phyloP scores from a whole-genome alignment of 1,140 invertebrate genomes.

The Cyclina sinensis region DNA sequence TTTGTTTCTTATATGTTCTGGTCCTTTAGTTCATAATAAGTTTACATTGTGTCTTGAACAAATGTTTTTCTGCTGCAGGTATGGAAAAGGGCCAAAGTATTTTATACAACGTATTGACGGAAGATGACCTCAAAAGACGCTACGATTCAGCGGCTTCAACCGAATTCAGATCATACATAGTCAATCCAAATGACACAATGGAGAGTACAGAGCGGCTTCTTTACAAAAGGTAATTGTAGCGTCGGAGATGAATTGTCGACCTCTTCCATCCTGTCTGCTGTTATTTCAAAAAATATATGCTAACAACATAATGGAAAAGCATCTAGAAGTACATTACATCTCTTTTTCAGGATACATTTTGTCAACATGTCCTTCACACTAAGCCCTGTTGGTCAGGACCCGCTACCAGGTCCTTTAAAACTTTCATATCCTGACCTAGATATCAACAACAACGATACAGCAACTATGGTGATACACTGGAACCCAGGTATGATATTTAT shows the following conservation, averaged over 20 bases:
- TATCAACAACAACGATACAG: not conserved
- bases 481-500: conserved; percentile 47
- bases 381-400: conserved; percentile 38
- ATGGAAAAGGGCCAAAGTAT: conserved; percentile 40
- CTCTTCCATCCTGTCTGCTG: too few relatives aligned
- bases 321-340: too few relatives aligned
- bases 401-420: conserved; percentile 17
- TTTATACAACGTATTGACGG: conserved; percentile 19
- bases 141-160: conserved; percentile 41
- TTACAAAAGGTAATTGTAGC: conserved; percentile 17
- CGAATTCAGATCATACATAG: conserved; percentile 37
- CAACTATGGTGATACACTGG: conserved; percentile 54
- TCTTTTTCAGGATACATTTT: conserved; percentile 26
- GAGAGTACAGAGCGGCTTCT: conserved; percentile 43
- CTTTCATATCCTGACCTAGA: not conserved
- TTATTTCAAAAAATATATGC: too few relatives aligned
- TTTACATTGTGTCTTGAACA: too few relatives aligned
- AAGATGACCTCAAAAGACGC: not conserved
- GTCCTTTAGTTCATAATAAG: too few relatives aligned
- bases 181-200: not conserved
- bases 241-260: too few relatives aligned
- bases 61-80: conserved; percentile 34
- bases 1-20: too few relatives aligned
- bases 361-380: not conserved
- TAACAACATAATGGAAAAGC: too few relatives aligned